Conservation (phyloP, 2,888 invertebrate species). For the Epinotia bilunana region DNA sequence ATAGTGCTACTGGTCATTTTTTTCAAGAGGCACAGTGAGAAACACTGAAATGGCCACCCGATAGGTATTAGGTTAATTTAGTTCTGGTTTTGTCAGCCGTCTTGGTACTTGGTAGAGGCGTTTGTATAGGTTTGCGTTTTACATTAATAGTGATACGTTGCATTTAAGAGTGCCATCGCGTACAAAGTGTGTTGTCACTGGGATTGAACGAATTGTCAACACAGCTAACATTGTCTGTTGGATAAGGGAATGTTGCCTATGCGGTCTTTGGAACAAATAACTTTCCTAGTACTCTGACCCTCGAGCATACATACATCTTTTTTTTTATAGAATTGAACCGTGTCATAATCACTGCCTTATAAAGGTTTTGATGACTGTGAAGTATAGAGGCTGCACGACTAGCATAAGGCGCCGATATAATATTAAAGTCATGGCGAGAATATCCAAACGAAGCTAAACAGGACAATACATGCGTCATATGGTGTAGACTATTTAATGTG, state of each 20-base stretch:
- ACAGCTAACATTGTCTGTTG: conserved; percentile 34
- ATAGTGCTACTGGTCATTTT: not conserved
- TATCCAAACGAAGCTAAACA: too few relatives aligned
- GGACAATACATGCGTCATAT: too few relatives aligned
- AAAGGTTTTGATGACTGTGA: not conserved
- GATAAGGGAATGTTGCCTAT: not conserved
- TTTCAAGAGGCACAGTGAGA: not conserved
- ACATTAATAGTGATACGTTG: conserved; percentile 73
- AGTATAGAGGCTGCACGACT: too few relatives aligned
- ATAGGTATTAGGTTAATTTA: conserved; percentile 35
- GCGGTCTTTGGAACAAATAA: not conserved
- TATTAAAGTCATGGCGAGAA: too few relatives aligned
- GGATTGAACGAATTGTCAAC: conserved; percentile 44
- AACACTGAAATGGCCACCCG: conserved; percentile 7
- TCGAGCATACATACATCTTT: too few relatives aligned
- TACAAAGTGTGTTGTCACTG: conserved; percentile 62
- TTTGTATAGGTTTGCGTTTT: conserved; percentile 47
- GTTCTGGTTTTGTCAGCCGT: conserved; percentile 33
- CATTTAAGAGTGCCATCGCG: conserved; percentile 79
- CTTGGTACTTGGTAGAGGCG: conserved; percentile 54
- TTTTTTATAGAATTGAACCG: too few relatives aligned
- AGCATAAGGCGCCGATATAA: too few relatives aligned
- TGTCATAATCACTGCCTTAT: too few relatives aligned
- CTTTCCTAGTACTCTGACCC: not conserved
- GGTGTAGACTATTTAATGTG: too few relatives aligned